phyloP scores from a whole-genome alignment of 2,113 vertebrate species.

The Myiopsitta monachus region DNA sequence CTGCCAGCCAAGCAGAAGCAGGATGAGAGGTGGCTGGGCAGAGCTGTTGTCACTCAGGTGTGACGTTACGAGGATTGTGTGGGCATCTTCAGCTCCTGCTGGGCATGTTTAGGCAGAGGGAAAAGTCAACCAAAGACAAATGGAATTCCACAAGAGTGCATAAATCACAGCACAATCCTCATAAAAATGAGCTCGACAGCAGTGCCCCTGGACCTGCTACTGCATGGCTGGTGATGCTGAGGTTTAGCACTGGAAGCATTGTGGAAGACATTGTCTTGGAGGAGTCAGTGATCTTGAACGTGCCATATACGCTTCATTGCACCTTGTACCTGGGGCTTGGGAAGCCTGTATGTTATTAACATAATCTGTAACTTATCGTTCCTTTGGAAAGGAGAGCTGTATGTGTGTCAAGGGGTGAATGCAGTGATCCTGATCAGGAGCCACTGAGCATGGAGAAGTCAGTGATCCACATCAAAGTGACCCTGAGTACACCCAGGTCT shows the following conservation, averaged over 20 bases:
- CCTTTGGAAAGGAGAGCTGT: not conserved
- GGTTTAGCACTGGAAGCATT: not conserved
- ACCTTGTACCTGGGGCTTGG: not conserved
- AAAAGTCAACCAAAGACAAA: conserved; percentile 8
- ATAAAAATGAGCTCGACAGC: conserved; percentile 32
- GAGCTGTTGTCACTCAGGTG: conserved; percentile 23
- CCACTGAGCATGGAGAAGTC: not conserved
- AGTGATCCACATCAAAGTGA: not conserved
- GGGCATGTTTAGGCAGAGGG: conserved; percentile 51
- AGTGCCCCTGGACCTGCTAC: not conserved
- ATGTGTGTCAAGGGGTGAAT: not conserved
- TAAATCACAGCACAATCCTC: not conserved
- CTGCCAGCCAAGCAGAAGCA: not conserved
- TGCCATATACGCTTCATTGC: not conserved
- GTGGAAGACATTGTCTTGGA: not conserved
- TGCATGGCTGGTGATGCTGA: not conserved
- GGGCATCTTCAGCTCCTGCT: conserved; percentile 22
- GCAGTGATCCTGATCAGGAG: not conserved
- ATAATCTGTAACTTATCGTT: conserved; percentile 24
- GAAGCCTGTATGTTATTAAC: conserved; percentile 16
- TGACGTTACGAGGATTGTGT: not conserved
- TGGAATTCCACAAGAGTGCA: not conserved
- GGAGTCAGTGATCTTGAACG: not conserved
- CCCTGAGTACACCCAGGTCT: not conserved
- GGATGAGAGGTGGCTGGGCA: conserved; percentile 3